These are phyloP conservation scores for Limosa lapponica DNA, from an alignment of 2,797 vertebrate species.

Conservation along the genomic window DNA sequence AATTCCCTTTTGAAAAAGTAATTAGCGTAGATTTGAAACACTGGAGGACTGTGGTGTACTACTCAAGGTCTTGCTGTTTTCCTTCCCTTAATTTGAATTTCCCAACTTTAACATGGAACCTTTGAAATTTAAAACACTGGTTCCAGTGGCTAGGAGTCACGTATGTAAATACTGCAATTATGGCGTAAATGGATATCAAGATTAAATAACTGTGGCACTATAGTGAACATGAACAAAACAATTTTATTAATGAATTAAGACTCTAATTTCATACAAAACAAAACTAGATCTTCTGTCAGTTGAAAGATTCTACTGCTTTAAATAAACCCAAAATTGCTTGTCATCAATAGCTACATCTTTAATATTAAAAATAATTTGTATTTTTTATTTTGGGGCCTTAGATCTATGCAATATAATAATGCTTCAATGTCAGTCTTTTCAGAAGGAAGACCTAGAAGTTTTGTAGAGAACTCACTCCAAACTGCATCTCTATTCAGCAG, in stretches of 20 bases:
- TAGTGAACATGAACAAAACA: not conserved
- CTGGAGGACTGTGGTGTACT: not conserved
- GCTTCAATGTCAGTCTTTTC: not conserved
- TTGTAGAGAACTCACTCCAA: not conserved
- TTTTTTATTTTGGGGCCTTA: not conserved
- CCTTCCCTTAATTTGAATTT: slow-evolving; percentile 28
- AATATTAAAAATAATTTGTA: not conserved
- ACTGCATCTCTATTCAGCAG: not conserved
- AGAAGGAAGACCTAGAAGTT: not conserved
- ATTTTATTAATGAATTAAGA: slow-evolving; percentile 10
- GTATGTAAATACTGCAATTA: not conserved
- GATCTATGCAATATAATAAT: not conserved
- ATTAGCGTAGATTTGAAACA: not conserved
- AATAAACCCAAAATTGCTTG: not conserved
- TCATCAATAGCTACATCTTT: not conserved
- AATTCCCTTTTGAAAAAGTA: not conserved
- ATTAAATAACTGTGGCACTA: not conserved
- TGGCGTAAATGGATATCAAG: not conserved
- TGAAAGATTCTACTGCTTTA: not conserved
- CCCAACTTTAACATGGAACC: slow-evolving; percentile 23
- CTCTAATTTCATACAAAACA: not conserved
- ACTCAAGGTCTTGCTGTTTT: not conserved
- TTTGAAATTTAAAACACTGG: slow-evolving; percentile 11
- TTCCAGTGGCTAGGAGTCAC: not conserved
- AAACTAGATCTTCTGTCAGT: not conserved